Base-by-base conservation (phyloP, 1,140 invertebrate genomes). In the Oncopodura yosiiana region DNA sequence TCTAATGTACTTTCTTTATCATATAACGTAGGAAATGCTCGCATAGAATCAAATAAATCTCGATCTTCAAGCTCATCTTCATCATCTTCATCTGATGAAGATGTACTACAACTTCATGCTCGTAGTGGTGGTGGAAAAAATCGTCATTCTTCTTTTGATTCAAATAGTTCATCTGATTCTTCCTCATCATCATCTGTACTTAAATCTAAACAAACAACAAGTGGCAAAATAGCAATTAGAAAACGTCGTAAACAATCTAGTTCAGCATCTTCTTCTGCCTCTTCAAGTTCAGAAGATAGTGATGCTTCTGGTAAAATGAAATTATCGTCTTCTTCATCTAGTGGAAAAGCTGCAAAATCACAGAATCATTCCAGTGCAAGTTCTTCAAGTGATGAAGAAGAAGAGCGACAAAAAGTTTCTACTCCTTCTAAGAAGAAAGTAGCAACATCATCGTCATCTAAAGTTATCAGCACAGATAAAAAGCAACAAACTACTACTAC, bases 31-130 rank as follows among this genome's bases (percentile, higher is more conserved):
- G n/a, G n/a, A n/a, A n/a, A n/a, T n/a, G n/a, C n/a, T n/a, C n/a
- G n/a, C n/a, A n/a, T n/a, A n/a, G n/a, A n/a, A n/a, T n/a, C n/a
- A n/a, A n/a, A n/a, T n/a, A n/a, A n/a, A n/a, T n/a, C n/a, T n/a
- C n/a, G n/a, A n/a, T n/a, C 9, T 9, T 42, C 19, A 6, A 18
- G 49, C 3, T 54, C 52, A 19, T 59, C 57, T 2, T 59, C 56
- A n/a, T 48, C 19, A 23, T 49, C 51, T 34, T 60, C 58, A 19
- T 30, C 32, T 0, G 60, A 62, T 50, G 56, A 57, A 21, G 56
- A 62, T 39, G 60, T 59, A n/a, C 34, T 58, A 19, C 27, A 59
- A 24, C 27, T 59, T 1, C 56, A 62, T 49, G 49, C 60, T 6
- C n/a, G n/a, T n/a, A n/a, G n/a, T 43, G 48, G 21, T 5, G 56